Evolutionary conservation across 2,888 invertebrate species (phyloP), one percentile per base, ranked within the genome.

Genomic region (Euplexia lucipara): DNA sequence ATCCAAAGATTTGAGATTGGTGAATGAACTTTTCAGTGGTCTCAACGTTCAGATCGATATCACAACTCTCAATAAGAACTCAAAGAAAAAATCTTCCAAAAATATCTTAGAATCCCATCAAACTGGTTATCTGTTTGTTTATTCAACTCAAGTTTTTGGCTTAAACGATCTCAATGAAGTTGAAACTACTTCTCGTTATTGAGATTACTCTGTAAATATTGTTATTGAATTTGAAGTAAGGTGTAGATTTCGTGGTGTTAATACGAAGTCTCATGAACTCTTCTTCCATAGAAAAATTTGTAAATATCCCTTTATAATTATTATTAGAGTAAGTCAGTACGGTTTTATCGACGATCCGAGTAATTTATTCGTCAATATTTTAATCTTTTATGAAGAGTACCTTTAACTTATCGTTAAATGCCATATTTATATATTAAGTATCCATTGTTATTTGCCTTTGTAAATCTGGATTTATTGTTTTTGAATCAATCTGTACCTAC

Each of bases 251-350:
- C 89, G 91, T 86, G 86, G 75, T 82, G 83, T 87, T 83, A 84
- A 84, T 79, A 85, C 89, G 92, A 90, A 86, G 83, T 90, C 89
- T 87, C 85, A 88, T 85, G 84, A 90, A 88, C 87, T 90, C 91
- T 93, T 95, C 94, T 94, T 95, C 94, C 95, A 95, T 95, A 95
- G 95, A 90, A 88, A 95, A 95, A 95, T 94, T 94, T 95, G 95
- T 95, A 95, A 92, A 95, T 95, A 95, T 91, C 91, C 88, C 90
- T 91, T 92, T 91, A 90, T 91, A 70, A 81, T 79, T 79, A 83
- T 91, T 87, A 86, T 91, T 92, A 81, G 76, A 35, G 41, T 79
- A 79, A 92, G 91, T 86, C 87, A 89, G 85, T 86, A 89, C 88
- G 86, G 89, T 91, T 93, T 91, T 90, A 91, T 90, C 90, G 93